Evolutionary conservation across 2,113 vertebrate genomes (phyloP), one percentile per base, ranked within the genome.

Genomic region (Panthera tigris): DNA sequence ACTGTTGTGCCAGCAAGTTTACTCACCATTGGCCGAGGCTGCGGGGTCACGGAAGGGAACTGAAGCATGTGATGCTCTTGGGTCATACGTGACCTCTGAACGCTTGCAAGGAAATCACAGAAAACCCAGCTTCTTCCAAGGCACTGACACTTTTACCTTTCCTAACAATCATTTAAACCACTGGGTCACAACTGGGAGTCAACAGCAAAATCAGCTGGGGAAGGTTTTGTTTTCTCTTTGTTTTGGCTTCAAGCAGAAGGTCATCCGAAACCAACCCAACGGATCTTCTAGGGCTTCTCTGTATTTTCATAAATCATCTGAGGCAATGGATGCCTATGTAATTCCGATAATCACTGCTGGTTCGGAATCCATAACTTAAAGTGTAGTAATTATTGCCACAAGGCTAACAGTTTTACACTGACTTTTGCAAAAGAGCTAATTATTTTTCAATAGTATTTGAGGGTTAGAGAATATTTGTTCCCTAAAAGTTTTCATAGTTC

Each of bases 91-190:
- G 41, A 97, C 93, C 96, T 98, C 15, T 10, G 89, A 55, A 4
- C 16, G 36, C 15, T 65, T 78, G 71, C 80, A 50, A 8, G 33
- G 94, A 97, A 96, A 4, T 68, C 89, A 95, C 73, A 87, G 3
- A 39, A 82, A 94, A 29, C 7, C 83, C 10, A 57, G 12, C 78
- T 57, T 96, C 48, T 93, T 13, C 82, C 76, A 94, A 92, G 48
- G 63, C 23, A 48, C n/a, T 79, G 61, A 73, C 19, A 95, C n/a
- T 9, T 71, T 93, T 45, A 14, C 23, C 9, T 11, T 39, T 91
- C 23, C 74, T 69, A 86, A 73, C 88, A 39, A 41, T 14, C 29
- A 71, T 48, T 89, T 88, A 50, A 79, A 45, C 48, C 79, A 21
- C 1, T 18, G 48, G 23, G 61, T 94, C 25, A 5, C 19, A 41